Evolutionary conservation across 2,113 vertebrate species (phyloP).

Genomic region (Gymnogyps californianus): DNA sequence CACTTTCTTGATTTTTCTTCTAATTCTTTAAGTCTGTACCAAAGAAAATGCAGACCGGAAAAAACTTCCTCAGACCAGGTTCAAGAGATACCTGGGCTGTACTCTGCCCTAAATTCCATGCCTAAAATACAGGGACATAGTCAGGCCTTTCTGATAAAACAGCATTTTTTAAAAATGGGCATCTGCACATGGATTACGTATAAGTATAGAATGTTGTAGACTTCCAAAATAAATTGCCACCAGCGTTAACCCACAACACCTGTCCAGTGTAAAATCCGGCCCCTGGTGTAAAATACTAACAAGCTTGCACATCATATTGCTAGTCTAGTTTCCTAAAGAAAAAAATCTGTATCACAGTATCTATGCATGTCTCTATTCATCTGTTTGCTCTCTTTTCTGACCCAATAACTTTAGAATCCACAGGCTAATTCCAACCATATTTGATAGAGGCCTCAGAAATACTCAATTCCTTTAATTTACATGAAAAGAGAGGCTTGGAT

Average conservation of each 20-base stretch:
- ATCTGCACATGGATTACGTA: background rate
- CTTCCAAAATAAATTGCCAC: background rate
- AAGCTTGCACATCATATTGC: background rate
- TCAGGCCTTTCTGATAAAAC: background rate
- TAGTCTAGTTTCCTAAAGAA: background rate
- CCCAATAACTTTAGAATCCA: background rate
- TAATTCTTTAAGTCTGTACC: constrained; percentile 81
- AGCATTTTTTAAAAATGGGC: background rate
- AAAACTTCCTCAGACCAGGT: background rate
- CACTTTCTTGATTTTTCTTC: constrained; percentile 83
- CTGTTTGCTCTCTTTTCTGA: background rate
- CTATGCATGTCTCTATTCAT: background rate
- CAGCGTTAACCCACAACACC: background rate
- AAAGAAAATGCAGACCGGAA: background rate
- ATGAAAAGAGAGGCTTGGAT: background rate
- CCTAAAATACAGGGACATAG: background rate
- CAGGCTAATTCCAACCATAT: background rate
- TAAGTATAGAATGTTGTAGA: background rate
- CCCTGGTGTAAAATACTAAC: background rate
- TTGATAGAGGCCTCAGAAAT: background rate
- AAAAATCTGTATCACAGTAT: background rate
- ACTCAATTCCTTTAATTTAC: background rate
- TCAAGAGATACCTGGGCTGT: background rate
- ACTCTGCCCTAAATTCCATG: background rate
- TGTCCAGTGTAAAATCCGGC: background rate